Evolutionary conservation across 2,888 invertebrate species (phyloP).

Genomic region (Amblyteles armatorius): DNA sequence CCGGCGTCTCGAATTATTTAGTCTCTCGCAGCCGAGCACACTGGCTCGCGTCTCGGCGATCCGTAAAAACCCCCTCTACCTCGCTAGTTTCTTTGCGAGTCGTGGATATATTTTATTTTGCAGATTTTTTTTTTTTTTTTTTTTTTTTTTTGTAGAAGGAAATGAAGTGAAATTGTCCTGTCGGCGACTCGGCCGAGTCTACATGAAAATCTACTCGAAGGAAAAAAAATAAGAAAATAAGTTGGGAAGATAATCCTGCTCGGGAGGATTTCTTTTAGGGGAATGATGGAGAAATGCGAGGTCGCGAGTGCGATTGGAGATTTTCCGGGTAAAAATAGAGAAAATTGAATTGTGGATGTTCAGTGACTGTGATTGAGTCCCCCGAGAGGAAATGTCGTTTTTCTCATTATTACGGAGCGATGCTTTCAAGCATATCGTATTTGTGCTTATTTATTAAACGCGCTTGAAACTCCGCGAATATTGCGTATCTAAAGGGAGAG

Average conservation of each 20-base stretch:
- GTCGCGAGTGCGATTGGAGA: slow-evolving; percentile 10
- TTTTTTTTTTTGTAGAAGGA: no score
- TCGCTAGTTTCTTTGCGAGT: not conserved
- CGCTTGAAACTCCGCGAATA: no score
- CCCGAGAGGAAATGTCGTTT: slow-evolving; percentile 1
- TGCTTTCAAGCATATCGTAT: no score
- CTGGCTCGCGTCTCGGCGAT: slow-evolving; percentile 23
- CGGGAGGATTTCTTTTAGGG: not conserved
- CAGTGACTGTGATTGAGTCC: not conserved
- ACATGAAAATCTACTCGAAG: not conserved
- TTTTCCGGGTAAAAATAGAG: not conserved
- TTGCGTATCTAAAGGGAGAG: no score
- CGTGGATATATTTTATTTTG: no score
- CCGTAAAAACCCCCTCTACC: slow-evolving; percentile 44
- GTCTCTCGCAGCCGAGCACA: slow-evolving; percentile 14
- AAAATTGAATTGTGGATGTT: slow-evolving; percentile 1
- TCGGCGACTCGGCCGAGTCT: no score
- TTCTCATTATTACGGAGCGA: slow-evolving; percentile 29
- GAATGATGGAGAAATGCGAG: not conserved
- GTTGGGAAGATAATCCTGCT: not conserved
- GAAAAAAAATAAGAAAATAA: not conserved
- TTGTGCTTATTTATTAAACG: no score
- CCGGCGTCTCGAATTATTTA: slow-evolving; percentile 60
- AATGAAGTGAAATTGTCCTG: not conserved
- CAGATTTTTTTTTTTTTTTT: no score